phyloP scores from a whole-genome alignment of 2,797 vertebrate species.

The Taeniopygia guttata region DNA sequence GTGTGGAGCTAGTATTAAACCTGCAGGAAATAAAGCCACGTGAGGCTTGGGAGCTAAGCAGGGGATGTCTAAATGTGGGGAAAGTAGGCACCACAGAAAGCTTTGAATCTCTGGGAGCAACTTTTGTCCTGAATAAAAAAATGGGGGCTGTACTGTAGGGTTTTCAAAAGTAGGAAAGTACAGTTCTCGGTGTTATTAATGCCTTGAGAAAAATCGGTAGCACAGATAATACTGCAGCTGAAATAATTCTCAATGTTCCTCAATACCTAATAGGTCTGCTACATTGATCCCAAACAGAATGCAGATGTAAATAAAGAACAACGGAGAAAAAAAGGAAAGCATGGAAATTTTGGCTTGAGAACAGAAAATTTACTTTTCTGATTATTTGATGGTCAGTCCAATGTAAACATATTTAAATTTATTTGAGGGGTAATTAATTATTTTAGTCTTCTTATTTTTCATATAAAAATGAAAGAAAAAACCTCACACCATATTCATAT shows the following conservation, averaged over 20 bases:
- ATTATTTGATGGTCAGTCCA: background rate
- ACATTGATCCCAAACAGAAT: background rate
- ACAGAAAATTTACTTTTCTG: background rate
- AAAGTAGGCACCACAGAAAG: background rate
- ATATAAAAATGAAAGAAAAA: background rate
- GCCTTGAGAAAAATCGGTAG: background rate
- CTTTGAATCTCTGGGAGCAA: background rate
- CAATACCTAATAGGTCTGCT: background rate
- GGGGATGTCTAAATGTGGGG: background rate
- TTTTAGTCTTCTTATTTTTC: background rate
- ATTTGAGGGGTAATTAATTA: background rate
- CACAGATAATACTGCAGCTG: background rate
- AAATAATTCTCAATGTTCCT: background rate
- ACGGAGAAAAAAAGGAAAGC: background rate
- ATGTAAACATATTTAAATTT: background rate
- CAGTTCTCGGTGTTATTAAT: too few relatives aligned
- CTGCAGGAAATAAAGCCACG: rapidly evolving
- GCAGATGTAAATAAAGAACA: background rate
- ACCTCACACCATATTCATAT: background rate
- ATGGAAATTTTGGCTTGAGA: background rate
- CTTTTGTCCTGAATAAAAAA: background rate
- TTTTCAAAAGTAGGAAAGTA: background rate
- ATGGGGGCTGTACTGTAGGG: rapidly evolving
- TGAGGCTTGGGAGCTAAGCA: background rate
- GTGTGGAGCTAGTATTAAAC: background rate